Evolutionary conservation across 2,888 invertebrate species (phyloP), one percentile per base, ranked within the genome.

Genomic region (Meiosimyza decipiens): DNA sequence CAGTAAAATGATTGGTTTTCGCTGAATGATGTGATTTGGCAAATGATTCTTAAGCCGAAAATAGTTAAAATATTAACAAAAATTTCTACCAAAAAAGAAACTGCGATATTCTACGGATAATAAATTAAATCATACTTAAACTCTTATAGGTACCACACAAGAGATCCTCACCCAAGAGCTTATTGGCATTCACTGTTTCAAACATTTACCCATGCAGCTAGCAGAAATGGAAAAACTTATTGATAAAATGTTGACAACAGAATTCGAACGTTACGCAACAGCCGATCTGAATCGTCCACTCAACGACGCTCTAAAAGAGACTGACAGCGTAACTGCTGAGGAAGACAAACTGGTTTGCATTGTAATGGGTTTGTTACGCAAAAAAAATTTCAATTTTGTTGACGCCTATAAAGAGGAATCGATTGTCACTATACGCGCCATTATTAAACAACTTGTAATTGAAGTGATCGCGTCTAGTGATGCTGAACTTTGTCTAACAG

Each of bases 171-270:
- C 92, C 12, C 94, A 95, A 79, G 96, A 97, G 84, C 89, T 99
- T 59, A 93, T 95, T 76, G 98, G 98, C 16, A 92, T 99, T 64
- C 95, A 96, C 81, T 95, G 98, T 84, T 96, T 99, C 85, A 93
- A 98, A 80, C 97, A 99, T 88, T 89, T 99, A 75, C 95, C 97
- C 72, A 96, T 97, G 73, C 99, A 99, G 87, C 89, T 99, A 68
- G 93, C 93, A 75, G 99, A 99, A 89, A 95, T 99, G 92, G 94
- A 96, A 82, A 93, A 95, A 83, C 90, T 98, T 22, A 98, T 99
- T 79, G 97, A 98, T 83, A 97, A 96, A 88, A 97, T 99, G 97
- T 90, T 99, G 79, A 94, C 93, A 75, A 95, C 95, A 71, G 99
- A 99, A 87, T 98, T 99, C 86, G 94, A 95, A 82, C 91, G 95